phyloP scores from a whole-genome alignment of 2,113 vertebrate species.

The Caracal caracal region DNA sequence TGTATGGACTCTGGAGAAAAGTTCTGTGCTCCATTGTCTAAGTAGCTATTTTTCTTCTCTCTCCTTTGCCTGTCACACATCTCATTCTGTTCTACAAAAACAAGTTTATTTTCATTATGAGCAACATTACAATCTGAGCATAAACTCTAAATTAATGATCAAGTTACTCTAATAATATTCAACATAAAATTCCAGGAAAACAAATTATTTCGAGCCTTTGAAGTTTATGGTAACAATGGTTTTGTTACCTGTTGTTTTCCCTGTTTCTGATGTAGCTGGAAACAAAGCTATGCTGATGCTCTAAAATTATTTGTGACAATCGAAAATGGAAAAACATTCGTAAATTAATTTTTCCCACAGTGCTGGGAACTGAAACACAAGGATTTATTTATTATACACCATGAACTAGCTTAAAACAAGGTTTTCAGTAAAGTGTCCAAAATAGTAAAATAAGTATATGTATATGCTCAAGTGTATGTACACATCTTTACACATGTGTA shows the following conservation, averaged over 20 bases:
- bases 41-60: neutral
- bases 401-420: neutral
- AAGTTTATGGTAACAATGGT: constrained; percentile 38
- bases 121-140: neutral
- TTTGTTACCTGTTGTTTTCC: constrained; percentile 36
- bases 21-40: neutral
- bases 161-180: constrained; percentile 43
- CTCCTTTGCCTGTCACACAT: neutral
- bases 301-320: constrained; percentile 65
- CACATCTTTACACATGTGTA: neutral
- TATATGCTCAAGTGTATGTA: neutral
- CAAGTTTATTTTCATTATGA: constrained; percentile 19
- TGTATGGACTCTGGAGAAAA: neutral
- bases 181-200: constrained; percentile 39
- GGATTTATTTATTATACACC: constrained; percentile 9
- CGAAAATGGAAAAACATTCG: constrained; percentile 55
- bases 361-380: constrained; percentile 48
- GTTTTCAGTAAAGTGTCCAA: neutral
- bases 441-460: neutral
- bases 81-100: neutral
- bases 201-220: constrained; percentile 41
- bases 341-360: constrained; percentile 57
- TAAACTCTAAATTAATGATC: constrained; percentile 44
- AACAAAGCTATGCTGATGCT: constrained; percentile 46
- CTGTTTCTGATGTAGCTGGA: constrained; percentile 34